These are phyloP conservation scores for Penaeus vannamei DNA, from an alignment of 1,140 invertebrate genomes.

Conservation along the genomic window DNA sequence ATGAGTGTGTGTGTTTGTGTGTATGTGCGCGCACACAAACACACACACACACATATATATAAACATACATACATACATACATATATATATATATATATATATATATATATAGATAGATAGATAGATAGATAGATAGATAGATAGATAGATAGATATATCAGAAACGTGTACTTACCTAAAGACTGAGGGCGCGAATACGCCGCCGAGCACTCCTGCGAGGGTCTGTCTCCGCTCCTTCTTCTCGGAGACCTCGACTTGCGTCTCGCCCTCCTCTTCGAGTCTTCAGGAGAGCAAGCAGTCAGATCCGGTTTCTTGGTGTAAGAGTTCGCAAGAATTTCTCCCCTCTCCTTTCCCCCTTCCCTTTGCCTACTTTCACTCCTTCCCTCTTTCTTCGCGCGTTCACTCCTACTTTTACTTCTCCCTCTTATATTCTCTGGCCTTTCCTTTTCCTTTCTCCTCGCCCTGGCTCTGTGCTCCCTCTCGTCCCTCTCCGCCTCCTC, in stretches of 20 bases:
- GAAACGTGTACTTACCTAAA: too few species aligned
- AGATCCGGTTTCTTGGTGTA: too few species aligned
- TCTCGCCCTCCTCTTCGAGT: too few species aligned
- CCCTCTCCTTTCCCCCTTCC: too few species aligned
- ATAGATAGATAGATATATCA: not conserved
- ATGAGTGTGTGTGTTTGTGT: not conserved
- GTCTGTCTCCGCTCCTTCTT: too few species aligned
- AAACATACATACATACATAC: not conserved
- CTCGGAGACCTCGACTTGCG: too few species aligned
- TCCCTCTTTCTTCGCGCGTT: too few species aligned
- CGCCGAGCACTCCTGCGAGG: too few species aligned
- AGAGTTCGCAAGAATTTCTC: too few species aligned
- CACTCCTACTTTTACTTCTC: not conserved
- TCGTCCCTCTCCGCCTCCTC: not conserved
- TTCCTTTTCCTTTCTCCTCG: not conserved
- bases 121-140: not conserved
- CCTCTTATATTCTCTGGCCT: not conserved
- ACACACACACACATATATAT: conserved; percentile 7
- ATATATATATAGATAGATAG: not conserved
- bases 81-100: not conserved
- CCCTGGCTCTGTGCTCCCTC: not conserved
- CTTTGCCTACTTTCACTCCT: too few species aligned
- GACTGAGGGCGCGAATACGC: too few species aligned
- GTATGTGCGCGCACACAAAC: not conserved
- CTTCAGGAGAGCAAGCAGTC: too few species aligned